Percentiles rank a stretch among this genome's conserved stretches.
These are phyloP conservation scores for Philopedon plagiatum DNA, from an alignment of 2,888 invertebrate species.

Conservation along the genomic window DNA sequence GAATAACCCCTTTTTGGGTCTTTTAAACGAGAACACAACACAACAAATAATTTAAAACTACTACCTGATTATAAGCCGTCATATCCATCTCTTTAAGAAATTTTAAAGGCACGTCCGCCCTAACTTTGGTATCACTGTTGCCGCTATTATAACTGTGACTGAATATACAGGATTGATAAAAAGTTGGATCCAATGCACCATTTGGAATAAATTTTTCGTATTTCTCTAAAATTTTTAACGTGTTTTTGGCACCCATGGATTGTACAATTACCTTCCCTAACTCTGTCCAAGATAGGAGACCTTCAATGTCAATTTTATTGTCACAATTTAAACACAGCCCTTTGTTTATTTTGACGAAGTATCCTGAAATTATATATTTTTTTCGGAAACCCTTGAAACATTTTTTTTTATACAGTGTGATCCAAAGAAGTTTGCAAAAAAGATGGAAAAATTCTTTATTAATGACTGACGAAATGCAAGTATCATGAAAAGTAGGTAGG, in stretches of 20 bases:
- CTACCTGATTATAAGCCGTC: slow-evolving; percentile 21
- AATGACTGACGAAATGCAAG: no score
- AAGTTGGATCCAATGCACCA: slow-evolving; percentile 75
- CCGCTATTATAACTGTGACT: slow-evolving; percentile 32
- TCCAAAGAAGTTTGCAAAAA: no score
- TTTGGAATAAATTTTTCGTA: slow-evolving; percentile 72
- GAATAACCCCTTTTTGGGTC: no score
- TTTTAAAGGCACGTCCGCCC: slow-evolving; percentile 13
- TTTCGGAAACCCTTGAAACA: no score
- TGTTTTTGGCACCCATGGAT: slow-evolving; percentile 73
- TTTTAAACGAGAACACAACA: no score
- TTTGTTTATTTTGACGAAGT: slow-evolving; percentile 72
- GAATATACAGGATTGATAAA: slow-evolving; percentile 74
- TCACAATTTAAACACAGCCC: slow-evolving; percentile 77
- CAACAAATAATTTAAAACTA: not conserved
- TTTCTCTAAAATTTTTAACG: slow-evolving; percentile 73
- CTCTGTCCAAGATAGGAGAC: slow-evolving; percentile 74
- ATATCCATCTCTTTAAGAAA: slow-evolving; percentile 34
- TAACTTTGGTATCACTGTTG: not conserved
- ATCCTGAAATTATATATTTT: slow-evolving; percentile 31
- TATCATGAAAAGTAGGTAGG: no score
- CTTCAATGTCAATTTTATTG: slow-evolving; percentile 69
- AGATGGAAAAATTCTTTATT: no score
- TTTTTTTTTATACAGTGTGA: no score
- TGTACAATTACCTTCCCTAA: slow-evolving; percentile 74